Base-by-base conservation (phyloP, 2,113 vertebrate genomes). In the Pheucticus melanocephalus region DNA sequence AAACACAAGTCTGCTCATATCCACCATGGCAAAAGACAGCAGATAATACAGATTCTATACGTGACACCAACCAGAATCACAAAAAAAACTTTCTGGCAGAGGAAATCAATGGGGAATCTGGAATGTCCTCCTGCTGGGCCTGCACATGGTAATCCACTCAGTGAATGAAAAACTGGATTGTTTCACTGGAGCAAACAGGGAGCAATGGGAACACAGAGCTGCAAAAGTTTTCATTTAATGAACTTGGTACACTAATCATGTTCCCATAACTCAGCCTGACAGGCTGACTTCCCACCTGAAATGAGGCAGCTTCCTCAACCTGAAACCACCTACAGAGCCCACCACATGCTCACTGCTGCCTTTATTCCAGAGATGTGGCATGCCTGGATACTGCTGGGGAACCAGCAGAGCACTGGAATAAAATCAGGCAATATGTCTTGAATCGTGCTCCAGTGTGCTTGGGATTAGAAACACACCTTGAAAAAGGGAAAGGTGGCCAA, bases 121-220 rank as follows among this genome's bases (percentile, higher is more conserved):
- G 99, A 99, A 99, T 99, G 98, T 98, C 93, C 98, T 96, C 99
- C 99, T 11, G 98, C 99, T 98, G 99, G 95, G 98, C 42, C 88
- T 96, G 95, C 99, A 99, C 98, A 99, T 98, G 99, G 98, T 97
- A 97, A 98, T 99, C 95, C 94, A 96, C 97, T 99, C 96, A 97
- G 92, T 57, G 96, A 97, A 97, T 98, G 95, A 98, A 98, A 97
- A 96, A n/a, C 94, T 76, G 97, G 97, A 97, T 98, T 97, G 97
- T 98, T 97, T 71, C 86, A 94, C 95, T 83, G 86, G 54, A 96
- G 94, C 92, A 95, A 97, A 98, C 95, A 71, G 90, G 27, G 86
- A 97, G 97, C 86, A 93, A 86, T 76, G 92, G 91, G 94, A 96
- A 92, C 86, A 37, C 95, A 61, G 89, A 86, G 75, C 87, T 79